Conservation (phyloP, 92 coral and sea anemone species). For the Epizoanthus stellaris region DNA sequence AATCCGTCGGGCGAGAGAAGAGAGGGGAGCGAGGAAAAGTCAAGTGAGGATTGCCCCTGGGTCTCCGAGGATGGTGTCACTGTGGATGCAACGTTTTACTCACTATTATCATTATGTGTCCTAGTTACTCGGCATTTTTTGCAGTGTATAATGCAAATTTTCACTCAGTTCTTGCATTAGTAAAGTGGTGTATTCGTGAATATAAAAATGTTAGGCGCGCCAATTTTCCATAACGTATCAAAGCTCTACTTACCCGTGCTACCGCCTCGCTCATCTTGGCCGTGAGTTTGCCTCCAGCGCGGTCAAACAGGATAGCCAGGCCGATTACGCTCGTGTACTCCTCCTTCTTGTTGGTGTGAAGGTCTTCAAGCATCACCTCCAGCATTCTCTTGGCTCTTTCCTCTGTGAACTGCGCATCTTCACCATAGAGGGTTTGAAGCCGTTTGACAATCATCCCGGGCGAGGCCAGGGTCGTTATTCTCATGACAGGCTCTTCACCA, state of each 20-base stretch:
- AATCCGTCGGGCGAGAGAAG: too few relatives aligned
- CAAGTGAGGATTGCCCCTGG: too few relatives aligned
- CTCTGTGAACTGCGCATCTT: conserved; percentile 73
- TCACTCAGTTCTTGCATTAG: too few relatives aligned
- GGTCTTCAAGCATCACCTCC: conserved; percentile 77
- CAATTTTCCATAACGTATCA: too few relatives aligned
- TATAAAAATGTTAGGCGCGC: too few relatives aligned
- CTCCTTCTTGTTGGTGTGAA: conserved; percentile 69
- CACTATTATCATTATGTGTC: too few relatives aligned
- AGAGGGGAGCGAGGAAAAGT: too few relatives aligned
- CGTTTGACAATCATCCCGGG: conserved; percentile 67
- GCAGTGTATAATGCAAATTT: too few relatives aligned
- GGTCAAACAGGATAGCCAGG: conserved; percentile 75
- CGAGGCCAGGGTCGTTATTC: conserved; percentile 77
- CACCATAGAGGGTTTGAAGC: conserved; percentile 65
- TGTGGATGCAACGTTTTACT: too few relatives aligned
- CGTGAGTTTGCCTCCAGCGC: conserved; percentile 80
- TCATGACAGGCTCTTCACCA: conserved; percentile 71
- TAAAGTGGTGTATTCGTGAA: too few relatives aligned
- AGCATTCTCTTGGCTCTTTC: conserved; percentile 69
- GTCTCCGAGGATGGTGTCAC: too few relatives aligned
- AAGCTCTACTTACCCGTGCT: conserved; percentile 27
- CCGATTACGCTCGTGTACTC: conserved; percentile 84
- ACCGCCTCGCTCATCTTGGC: conserved; percentile 63
- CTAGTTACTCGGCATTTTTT: too few relatives aligned